These are phyloP conservation scores for Garrulus glandarius DNA, from an alignment of 2,797 vertebrate genomes.

Conservation along the genomic window DNA sequence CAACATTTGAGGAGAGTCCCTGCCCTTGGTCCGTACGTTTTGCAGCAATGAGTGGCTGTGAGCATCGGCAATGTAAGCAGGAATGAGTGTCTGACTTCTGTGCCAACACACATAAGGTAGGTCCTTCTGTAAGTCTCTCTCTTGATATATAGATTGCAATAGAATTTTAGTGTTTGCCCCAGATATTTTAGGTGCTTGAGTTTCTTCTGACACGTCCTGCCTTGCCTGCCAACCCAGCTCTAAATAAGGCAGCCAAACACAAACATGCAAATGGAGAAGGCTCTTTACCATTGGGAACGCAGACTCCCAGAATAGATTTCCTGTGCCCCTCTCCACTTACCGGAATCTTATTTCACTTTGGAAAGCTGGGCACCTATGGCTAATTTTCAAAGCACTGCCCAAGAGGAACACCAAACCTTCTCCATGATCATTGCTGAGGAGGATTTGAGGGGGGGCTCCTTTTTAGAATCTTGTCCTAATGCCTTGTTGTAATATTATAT, in stretches of 20 bases:
- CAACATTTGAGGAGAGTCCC: neutral
- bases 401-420: neutral
- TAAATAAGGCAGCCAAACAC: constrained; percentile 14
- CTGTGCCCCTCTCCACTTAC: neutral
- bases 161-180: neutral
- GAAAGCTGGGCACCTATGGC: constrained; percentile 22
- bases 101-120: neutral
- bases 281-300: constrained; percentile 4
- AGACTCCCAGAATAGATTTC: constrained; percentile 46
- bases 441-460: neutral
- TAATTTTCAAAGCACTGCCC: constrained; percentile 38
- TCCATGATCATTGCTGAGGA: neutral
- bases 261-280: neutral
- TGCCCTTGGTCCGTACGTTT: neutral
- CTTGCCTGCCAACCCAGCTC: constrained; percentile 10
- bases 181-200: neutral
- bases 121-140: neutral
- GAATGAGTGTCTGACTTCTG: neutral
- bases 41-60: neutral
- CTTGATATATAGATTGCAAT: neutral
- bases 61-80: neutral
- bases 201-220: neutral
- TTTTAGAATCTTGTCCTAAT: neutral
- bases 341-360: constrained; percentile 47
- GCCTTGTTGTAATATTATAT: neutral